A percentile compares a stretch with the other conserved stretches of the same genome.
Evolutionary conservation across 2,888 invertebrate species (phyloP).

Genomic region (Hoplodrina blanda): DNA sequence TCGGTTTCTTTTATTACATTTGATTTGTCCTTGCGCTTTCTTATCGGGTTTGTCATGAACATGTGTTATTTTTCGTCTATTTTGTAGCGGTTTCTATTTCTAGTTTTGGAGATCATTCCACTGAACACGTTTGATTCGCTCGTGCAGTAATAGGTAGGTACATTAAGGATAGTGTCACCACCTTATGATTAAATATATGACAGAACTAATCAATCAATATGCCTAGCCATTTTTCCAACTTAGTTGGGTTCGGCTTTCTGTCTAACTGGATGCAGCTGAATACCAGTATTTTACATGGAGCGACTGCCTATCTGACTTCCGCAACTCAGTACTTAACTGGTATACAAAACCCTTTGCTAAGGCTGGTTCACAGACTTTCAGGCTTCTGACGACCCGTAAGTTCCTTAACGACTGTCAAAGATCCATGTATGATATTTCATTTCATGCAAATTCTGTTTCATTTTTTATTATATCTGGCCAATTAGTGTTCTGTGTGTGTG

Average conservation of each 20-base stretch:
- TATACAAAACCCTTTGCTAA: too few species aligned
- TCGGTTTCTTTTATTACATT: constrained; percentile 19
- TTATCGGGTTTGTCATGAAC: constrained; percentile 31
- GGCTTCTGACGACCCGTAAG: too few species aligned
- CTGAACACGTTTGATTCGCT: constrained; percentile 25
- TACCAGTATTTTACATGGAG: too few species aligned
- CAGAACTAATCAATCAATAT: not conserved
- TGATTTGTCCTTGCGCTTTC: constrained; percentile 28
- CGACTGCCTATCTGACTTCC: too few species aligned
- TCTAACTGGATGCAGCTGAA: too few species aligned
- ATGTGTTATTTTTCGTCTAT: constrained; percentile 43
- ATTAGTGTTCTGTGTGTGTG: not conserved
- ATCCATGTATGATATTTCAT: not conserved
- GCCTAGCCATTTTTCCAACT: too few species aligned
- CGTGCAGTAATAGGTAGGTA: constrained; percentile 8
- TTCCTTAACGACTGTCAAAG: too few species aligned
- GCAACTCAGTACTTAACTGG: too few species aligned
- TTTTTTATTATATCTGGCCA: not conserved
- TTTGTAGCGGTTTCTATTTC: constrained; percentile 42
- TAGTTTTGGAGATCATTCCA: constrained; percentile 37
- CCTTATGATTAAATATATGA: not conserved
- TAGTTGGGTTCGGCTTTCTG: too few species aligned
- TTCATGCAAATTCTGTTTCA: not conserved
- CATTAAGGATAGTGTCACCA: not conserved
- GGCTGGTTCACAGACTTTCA: too few species aligned